Conservation (phyloP, 2,797 vertebrate species). For the Enteromius unitaeniatus region DNA sequence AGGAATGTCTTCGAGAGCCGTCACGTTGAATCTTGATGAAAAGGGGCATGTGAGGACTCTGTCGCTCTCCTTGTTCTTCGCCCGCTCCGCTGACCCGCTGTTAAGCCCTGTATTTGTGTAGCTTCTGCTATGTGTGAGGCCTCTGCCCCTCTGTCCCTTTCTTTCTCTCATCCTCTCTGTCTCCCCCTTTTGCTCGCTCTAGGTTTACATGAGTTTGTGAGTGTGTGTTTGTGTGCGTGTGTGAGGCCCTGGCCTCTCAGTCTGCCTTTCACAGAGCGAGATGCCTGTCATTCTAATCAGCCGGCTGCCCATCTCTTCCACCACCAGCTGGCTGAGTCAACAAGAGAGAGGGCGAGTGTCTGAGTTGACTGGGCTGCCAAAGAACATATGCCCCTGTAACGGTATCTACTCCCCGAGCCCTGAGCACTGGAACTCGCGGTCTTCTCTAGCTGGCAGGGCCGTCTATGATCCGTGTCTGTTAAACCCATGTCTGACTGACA, state of each 20-base stretch:
- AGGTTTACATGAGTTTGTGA: conserved; percentile 29
- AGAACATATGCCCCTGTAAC: conserved; percentile 78
- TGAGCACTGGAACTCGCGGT: conserved; percentile 62
- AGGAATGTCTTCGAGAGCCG: conserved; percentile 12
- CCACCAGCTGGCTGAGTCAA: conserved; percentile 67
- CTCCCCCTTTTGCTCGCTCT: conserved; percentile 42
- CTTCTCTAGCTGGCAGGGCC: conserved; percentile 70
- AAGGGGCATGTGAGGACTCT: conserved; percentile 41
- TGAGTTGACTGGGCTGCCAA: conserved; percentile 71
- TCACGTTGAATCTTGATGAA: conserved; percentile 49
- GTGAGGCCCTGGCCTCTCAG: conserved; percentile 58
- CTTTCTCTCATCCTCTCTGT: conserved; percentile 43
- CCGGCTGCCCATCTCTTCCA: conserved; percentile 71
- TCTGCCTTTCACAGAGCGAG: conserved; percentile 63
- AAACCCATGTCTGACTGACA: conserved; percentile 74
- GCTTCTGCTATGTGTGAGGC: conserved; percentile 52
- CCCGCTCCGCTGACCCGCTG: conserved; percentile 32
- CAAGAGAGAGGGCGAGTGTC: conserved; percentile 44
- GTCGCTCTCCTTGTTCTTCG: conserved; percentile 32
- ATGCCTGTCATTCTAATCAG: conserved; percentile 78
- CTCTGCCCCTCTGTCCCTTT: conserved; percentile 46
- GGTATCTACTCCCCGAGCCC: conserved; percentile 74
- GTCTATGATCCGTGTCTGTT: conserved; percentile 62
- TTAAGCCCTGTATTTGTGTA: conserved; percentile 45
- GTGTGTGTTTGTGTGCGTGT: conserved; percentile 38